These are phyloP conservation scores for Chrysocyon brachyurus DNA, from an alignment of 2,797 vertebrate species.

Conservation along the genomic window DNA sequence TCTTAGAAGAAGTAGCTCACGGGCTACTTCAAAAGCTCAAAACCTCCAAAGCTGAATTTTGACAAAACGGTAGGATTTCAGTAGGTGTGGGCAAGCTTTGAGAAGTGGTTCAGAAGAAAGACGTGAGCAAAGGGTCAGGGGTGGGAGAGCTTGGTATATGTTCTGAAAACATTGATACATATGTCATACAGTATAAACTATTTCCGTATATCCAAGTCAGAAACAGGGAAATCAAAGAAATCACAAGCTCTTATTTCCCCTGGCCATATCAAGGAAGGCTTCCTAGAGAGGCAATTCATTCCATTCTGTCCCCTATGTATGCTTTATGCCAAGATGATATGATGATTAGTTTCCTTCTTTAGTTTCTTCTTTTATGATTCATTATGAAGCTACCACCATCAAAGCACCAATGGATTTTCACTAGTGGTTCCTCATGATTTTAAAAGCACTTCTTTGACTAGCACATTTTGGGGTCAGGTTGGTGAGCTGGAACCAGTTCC, in stretches of 20 bases:
- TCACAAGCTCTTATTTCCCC: neutral
- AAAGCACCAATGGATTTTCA: constrained; percentile 41
- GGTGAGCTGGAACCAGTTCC: constrained; percentile 41
- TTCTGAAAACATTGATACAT: neutral
- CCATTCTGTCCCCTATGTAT: neutral
- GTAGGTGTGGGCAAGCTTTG: neutral
- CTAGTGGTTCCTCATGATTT: neutral
- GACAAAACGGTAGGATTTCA: neutral
- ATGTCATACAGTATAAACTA: neutral
- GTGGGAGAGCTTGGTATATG: neutral
- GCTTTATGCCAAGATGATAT: neutral
- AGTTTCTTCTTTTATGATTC: constrained; percentile 31
- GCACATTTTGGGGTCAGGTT: neutral
- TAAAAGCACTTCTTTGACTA: constrained; percentile 51
- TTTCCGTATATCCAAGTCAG: neutral
- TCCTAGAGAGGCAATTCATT: neutral
- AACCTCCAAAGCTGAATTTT: constrained; percentile 26
- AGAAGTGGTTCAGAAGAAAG: neutral
- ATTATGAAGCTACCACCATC: neutral
- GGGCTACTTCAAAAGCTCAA: neutral
- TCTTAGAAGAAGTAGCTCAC: neutral
- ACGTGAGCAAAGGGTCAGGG: neutral
- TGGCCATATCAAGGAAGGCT: neutral
- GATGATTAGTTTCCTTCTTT: constrained; percentile 31
- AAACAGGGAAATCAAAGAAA: neutral